Evolutionary conservation across 2,888 invertebrate species (phyloP), one percentile per base, ranked within the genome.

Genomic region (Latrodectus elegans): DNA sequence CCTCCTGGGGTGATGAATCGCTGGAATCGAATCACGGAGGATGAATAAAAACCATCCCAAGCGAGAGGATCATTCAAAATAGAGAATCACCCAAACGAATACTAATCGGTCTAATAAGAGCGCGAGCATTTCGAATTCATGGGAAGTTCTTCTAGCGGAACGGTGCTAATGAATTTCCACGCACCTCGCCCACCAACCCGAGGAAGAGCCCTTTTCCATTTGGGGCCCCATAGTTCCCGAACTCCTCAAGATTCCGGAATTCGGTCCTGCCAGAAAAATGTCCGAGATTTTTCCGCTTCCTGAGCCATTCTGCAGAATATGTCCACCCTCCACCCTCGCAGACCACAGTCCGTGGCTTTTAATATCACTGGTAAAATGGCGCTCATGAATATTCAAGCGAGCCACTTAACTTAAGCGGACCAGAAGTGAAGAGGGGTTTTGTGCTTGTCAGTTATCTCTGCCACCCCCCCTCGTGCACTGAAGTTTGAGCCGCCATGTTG

Each of bases 331-430:
- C 60, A 60, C 60, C 60, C n/a, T 60, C n/a, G 60, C 12, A 12
- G 60, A 60, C 60, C 60, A 60, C 60, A 60, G 60, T 12, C 60
- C 60, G 12, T 60, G 60, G 14, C 60, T 60, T 60, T 60, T 60
- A 60, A 60, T 60, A 60, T 60, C 60, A 60, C 60, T 60, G 14
- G 60, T 15, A 60, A 60, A 70, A 52, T 53, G 79, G 4, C 38
- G 11, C 81, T 80, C 53, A 81, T 81, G 81, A 73, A 81, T 81
- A 81, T 81, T 73, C 81, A 81, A 73, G 53, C 52, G 78, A 22
- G 17, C 49, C 52, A 71, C 72, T 73, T 67, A 75, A 75, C 60
- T 80, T 60, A 26, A 60, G 71, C 14, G 71, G 64, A 60, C 60
- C 60, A 60, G 60, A 60, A 64, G 64, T 26, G 68, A 70, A 17